Percentiles rank a stretch among this genome's conserved stretches.
These are phyloP conservation scores for Napeogenes inachia DNA, from an alignment of 2,888 invertebrate genomes.

Conservation along the genomic window DNA sequence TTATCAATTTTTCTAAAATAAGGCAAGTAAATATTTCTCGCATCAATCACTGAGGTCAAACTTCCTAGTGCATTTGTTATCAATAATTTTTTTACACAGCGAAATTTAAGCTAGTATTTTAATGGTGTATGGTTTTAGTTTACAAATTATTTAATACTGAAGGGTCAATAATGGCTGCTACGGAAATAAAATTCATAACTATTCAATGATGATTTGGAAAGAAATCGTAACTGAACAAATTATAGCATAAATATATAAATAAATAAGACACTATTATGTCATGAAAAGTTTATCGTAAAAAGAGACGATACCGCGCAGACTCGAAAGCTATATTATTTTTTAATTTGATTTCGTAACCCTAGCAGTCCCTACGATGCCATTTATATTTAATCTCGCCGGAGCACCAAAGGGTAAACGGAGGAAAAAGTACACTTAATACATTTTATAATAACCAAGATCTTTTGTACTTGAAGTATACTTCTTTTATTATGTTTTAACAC, in stretches of 20 bases:
- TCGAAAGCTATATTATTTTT: slow-evolving; percentile 49
- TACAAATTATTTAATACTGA: no score
- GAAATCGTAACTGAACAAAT: background rate
- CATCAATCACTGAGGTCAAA: no score
- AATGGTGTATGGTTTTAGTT: no score
- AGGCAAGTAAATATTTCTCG: no score
- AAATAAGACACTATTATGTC: background rate
- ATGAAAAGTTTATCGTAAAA: slow-evolving; percentile 12
- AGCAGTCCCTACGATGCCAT: slow-evolving; percentile 47
- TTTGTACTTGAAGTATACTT: background rate
- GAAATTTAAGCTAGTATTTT: no score
- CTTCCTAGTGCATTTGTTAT: no score
- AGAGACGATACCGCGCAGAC: slow-evolving; percentile 12
- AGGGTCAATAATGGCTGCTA: no score
- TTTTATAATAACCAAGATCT: slow-evolving; percentile 3
- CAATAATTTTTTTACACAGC: no score
- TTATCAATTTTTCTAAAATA: no score
- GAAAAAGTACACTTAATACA: slow-evolving; percentile 15
- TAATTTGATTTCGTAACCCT: slow-evolving; percentile 54
- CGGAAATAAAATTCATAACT: no score
- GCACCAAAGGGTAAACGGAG: slow-evolving; percentile 34
- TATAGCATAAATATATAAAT: background rate
- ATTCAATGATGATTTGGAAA: no score
- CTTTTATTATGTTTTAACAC: background rate
- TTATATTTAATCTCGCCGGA: slow-evolving; percentile 59